Conservation (phyloP, 2,113 vertebrate species). For the Ursus arctos region DNA sequence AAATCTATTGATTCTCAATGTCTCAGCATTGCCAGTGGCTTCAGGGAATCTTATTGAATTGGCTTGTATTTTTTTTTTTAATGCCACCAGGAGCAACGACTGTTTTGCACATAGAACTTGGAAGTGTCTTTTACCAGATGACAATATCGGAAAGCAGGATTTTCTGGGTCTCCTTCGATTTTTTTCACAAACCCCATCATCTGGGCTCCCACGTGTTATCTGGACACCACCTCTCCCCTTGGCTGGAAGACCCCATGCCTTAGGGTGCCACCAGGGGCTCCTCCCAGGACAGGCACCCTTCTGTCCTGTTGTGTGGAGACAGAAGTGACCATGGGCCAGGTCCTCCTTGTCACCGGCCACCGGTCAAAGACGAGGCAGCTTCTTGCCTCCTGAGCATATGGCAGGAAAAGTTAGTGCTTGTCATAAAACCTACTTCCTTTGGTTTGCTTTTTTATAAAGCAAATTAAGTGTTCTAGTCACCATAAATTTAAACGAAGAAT, state of each 20-base stretch:
- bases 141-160: background rate
- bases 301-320: background rate
- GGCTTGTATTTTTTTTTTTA: background rate
- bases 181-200: background rate
- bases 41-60: background rate
- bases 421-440: background rate
- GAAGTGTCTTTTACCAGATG: background rate
- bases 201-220: background rate
- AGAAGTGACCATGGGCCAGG: background rate
- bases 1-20: background rate
- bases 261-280: background rate
- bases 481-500: background rate
- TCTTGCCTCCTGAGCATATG: background rate
- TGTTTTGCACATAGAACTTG: background rate
- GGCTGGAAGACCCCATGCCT: background rate
- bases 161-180: background rate
- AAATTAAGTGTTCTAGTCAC: constrained; percentile 25
- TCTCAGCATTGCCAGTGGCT: background rate
- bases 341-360: background rate
- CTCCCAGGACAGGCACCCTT: background rate
- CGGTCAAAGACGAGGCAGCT: too few species aligned
- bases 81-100: too few species aligned
- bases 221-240: background rate
- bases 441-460: constrained; percentile 38
- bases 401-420: background rate